Evolutionary conservation across 2,113 vertebrate species (phyloP).

Genomic region (Willisornis vidua): DNA sequence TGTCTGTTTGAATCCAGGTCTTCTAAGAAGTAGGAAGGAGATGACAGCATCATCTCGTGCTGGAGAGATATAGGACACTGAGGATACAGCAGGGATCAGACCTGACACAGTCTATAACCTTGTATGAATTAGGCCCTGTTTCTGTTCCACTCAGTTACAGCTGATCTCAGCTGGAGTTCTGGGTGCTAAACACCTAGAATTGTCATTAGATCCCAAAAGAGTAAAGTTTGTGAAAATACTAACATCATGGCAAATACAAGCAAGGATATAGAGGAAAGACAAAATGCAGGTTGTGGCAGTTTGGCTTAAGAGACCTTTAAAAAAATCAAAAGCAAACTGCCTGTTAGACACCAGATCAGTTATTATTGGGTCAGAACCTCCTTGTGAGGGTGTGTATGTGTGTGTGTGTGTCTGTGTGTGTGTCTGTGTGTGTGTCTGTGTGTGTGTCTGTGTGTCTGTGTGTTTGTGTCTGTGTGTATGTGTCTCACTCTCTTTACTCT

Average conservation of each 20-base stretch:
- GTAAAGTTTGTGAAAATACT: background rate
- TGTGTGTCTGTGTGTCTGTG: too few relatives aligned
- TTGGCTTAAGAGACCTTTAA: background rate
- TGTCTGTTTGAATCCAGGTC: background rate
- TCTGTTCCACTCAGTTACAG: background rate
- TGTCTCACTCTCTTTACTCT: too few relatives aligned
- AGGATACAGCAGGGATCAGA: accelerated
- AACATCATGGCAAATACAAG: background rate
- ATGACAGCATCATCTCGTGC: background rate
- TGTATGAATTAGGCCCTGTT: background rate
- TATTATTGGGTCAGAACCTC: too few relatives aligned
- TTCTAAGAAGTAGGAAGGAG: background rate
- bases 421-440: too few relatives aligned
- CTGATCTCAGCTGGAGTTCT: background rate
- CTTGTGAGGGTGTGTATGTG: too few relatives aligned
- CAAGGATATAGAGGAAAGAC: background rate
- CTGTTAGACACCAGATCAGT: too few relatives aligned
- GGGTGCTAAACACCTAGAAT: background rate
- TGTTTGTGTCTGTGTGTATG: too few relatives aligned
- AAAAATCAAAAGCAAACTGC: background rate
- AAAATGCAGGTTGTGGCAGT: background rate
- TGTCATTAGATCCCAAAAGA: background rate
- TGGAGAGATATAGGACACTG: background rate
- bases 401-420: too few relatives aligned
- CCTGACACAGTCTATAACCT: too few relatives aligned